phyloP scores from a whole-genome alignment of 2,888 invertebrate genomes.

The Ischnus inquisitorius region DNA sequence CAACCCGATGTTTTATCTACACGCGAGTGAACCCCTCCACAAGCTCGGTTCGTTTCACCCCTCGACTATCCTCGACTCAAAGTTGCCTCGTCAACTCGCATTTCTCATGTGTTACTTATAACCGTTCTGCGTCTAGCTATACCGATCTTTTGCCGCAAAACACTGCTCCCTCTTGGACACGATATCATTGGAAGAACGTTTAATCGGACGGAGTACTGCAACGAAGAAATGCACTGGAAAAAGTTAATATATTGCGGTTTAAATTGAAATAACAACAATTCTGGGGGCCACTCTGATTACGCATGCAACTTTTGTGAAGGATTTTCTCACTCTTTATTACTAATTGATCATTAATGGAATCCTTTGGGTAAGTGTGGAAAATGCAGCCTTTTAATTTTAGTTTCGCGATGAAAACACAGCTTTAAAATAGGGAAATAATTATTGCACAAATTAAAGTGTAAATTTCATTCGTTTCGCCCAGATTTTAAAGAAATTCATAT shows the following conservation, averaged over 20 bases:
- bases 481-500: constrained; percentile 7
- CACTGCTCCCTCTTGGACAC: background rate
- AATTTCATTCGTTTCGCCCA: background rate
- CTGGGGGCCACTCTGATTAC: no score
- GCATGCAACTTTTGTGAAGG: no score
- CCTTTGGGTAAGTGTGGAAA: background rate
- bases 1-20: constrained; percentile 58
- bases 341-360: background rate
- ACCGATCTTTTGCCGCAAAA: constrained; percentile 13
- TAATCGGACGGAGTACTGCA: background rate
- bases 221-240: background rate
- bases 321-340: background rate
- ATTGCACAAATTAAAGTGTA: background rate
- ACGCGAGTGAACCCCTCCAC: constrained; percentile 23
- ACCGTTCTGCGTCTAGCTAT: background rate
- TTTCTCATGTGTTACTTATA: constrained; percentile 48
- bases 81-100: constrained; percentile 57
- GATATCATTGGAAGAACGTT: constrained; percentile 8
- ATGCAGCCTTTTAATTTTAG: background rate
- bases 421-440: background rate
- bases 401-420: background rate
- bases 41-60: constrained; percentile 1
- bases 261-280: background rate
- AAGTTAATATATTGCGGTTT: background rate
- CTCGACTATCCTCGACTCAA: constrained; percentile 32